Evolutionary conservation across 2,113 vertebrate species (phyloP).

Genomic region (Pongo abelii): DNA sequence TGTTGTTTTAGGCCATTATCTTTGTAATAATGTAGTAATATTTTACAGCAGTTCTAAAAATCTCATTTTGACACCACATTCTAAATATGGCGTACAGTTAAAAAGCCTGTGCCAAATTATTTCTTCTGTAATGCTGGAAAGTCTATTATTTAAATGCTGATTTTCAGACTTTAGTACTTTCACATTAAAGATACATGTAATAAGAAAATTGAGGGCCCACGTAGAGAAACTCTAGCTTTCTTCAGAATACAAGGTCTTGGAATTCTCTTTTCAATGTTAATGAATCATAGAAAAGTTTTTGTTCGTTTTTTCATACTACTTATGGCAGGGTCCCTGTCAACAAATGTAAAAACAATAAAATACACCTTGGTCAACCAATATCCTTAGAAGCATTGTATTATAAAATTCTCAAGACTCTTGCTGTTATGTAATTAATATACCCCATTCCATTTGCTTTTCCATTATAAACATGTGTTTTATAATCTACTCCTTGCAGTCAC

Average conservation of each 20-base stretch:
- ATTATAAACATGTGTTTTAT: conserved; percentile 61
- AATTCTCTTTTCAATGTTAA: not conserved
- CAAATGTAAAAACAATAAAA: not conserved
- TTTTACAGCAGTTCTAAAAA: not conserved
- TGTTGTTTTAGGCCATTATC: not conserved
- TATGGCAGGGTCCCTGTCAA: not conserved
- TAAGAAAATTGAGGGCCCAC: not conserved
- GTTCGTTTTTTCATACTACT: not conserved
- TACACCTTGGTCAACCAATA: not conserved
- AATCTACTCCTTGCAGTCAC: not conserved
- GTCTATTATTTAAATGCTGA: not conserved
- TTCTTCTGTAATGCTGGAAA: not conserved
- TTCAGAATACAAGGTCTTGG: not conserved
- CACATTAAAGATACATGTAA: not conserved
- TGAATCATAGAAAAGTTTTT: not conserved
- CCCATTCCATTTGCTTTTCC: conserved; percentile 44
- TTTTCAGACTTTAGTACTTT: not conserved
- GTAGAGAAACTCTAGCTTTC: not conserved
- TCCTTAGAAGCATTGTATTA: not conserved
- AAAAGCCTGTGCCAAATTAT: not conserved
- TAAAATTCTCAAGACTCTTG: conserved; percentile 44
- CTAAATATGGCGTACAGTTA: not conserved
- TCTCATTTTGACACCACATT: not conserved
- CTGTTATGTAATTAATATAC: not conserved
- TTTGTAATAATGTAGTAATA: not conserved